Conservation (phyloP, 2,797 vertebrate species). For the Yasuhikotakia modesta region DNA sequence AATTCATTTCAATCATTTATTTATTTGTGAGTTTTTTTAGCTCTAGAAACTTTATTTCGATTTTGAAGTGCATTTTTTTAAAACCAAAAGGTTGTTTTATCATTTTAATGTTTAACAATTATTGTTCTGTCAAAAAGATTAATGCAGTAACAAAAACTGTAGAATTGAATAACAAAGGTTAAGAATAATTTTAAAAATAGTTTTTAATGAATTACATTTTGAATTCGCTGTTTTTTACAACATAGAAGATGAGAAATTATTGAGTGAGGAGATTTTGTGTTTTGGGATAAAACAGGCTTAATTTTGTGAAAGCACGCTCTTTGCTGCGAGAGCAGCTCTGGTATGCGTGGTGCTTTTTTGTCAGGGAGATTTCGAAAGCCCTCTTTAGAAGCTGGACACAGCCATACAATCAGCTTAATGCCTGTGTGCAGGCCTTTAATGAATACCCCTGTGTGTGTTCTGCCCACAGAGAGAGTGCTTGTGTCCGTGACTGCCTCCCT, state of each 20-base stretch:
- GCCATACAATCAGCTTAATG: slow-evolving; percentile 81
- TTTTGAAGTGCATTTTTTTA: not conserved
- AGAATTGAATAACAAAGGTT: not conserved
- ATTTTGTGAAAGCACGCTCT: slow-evolving; percentile 72
- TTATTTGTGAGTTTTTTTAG: not conserved
- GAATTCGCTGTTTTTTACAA: no score
- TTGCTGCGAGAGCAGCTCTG: slow-evolving; percentile 70
- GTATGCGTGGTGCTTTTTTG: slow-evolving; percentile 77
- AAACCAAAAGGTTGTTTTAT: not conserved
- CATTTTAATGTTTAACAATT: not conserved
- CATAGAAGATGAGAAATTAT: slow-evolving; percentile 26
- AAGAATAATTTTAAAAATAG: not conserved
- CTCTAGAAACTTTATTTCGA: not conserved
- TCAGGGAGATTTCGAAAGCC: slow-evolving; percentile 79
- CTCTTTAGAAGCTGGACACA: slow-evolving; percentile 75
- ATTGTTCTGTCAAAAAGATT: no score
- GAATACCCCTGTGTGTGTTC: slow-evolving; percentile 77
- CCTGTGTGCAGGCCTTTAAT: slow-evolving; percentile 69
- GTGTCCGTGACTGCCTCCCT: slow-evolving; percentile 52
- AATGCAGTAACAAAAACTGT: no score
- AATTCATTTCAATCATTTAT: not conserved
- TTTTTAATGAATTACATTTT: not conserved
- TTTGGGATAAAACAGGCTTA: slow-evolving; percentile 65
- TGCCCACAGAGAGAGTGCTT: slow-evolving; percentile 63
- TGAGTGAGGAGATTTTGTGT: slow-evolving; percentile 49